Percentiles rank a stretch among this genome's conserved stretches.
Evolutionary conservation across 2,113 vertebrate genomes (phyloP).

Genomic region (Illadopsis cleaveri): DNA sequence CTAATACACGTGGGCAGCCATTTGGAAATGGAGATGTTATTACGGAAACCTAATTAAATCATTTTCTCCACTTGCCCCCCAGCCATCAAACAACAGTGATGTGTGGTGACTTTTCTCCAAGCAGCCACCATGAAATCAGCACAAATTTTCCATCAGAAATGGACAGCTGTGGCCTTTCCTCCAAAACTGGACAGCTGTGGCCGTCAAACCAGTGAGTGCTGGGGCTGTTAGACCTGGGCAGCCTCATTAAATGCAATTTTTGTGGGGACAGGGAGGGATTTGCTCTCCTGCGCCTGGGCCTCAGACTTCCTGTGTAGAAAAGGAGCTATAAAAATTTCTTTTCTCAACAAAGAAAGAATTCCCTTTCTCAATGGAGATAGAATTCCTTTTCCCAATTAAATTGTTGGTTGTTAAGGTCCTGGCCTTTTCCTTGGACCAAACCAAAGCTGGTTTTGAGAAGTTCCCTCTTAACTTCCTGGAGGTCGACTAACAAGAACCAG

Average conservation of each 20-base stretch:
- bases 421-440: neutral
- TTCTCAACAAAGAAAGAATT: neutral
- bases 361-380: neutral
- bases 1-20: neutral
- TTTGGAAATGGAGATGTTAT: slow-evolving; percentile 47
- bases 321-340: neutral
- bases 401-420: neutral
- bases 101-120: slow-evolving; percentile 43
- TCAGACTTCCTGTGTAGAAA: neutral
- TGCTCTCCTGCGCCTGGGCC: neutral
- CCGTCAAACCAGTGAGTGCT: slow-evolving; percentile 9
- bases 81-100: slow-evolving; percentile 14
- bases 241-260: slow-evolving; percentile 24
- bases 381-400: neutral
- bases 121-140: slow-evolving; percentile 59
- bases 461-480: neutral
- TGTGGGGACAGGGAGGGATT: neutral
- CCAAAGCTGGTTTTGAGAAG: neutral
- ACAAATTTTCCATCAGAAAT: slow-evolving; percentile 48
- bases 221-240: neutral
- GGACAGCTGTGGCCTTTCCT: slow-evolving; percentile 30
- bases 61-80: neutral
- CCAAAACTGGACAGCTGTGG: slow-evolving; percentile 23
- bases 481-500: neutral
- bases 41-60: slow-evolving; percentile 61